Evolutionary conservation across 1,140 invertebrate genomes (phyloP).

Genomic region (Drosophila orena): DNA sequence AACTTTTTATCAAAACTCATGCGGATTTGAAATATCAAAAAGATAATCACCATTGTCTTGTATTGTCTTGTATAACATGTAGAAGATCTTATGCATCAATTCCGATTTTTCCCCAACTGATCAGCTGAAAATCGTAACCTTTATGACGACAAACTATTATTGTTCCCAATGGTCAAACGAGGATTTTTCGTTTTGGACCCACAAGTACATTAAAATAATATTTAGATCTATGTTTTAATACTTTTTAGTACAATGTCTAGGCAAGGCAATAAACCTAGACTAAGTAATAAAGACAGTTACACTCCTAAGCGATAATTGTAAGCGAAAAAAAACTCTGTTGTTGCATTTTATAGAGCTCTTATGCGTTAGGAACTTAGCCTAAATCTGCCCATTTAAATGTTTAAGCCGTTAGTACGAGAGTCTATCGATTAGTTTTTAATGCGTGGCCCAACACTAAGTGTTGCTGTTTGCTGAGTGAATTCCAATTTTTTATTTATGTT

Average conservation of each 20-base stretch:
- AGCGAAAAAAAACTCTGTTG: slow-evolving; percentile 39
- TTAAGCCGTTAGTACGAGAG: slow-evolving; percentile 53
- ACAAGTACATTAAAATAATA: slow-evolving; percentile 13
- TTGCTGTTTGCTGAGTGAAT: slow-evolving; percentile 59
- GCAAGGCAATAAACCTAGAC: slow-evolving; percentile 49
- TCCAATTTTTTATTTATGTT: slow-evolving; percentile 73
- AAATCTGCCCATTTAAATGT: slow-evolving; percentile 19
- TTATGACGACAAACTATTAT: neutral
- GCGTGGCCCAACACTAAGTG: slow-evolving; percentile 69
- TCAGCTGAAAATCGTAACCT: too few species aligned
- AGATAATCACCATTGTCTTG: too few species aligned
- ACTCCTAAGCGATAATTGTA: slow-evolving; percentile 20
- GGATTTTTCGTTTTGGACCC: neutral
- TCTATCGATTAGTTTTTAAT: slow-evolving; percentile 59
- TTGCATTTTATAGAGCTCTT: slow-evolving; percentile 48
- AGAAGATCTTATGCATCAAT: neutral
- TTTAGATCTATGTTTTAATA: slow-evolving; percentile 50
- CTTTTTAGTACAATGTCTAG: slow-evolving; percentile 74
- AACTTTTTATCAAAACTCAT: neutral
- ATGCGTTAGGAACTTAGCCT: slow-evolving; percentile 29
- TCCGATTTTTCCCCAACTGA: too few species aligned
- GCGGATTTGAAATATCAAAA: neutral
- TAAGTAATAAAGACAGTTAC: slow-evolving; percentile 32
- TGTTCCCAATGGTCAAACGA: slow-evolving; percentile 11
- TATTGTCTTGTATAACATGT: too few species aligned